phyloP scores from a whole-genome alignment of 2,113 vertebrate species.

The Struthio camelus region DNA sequence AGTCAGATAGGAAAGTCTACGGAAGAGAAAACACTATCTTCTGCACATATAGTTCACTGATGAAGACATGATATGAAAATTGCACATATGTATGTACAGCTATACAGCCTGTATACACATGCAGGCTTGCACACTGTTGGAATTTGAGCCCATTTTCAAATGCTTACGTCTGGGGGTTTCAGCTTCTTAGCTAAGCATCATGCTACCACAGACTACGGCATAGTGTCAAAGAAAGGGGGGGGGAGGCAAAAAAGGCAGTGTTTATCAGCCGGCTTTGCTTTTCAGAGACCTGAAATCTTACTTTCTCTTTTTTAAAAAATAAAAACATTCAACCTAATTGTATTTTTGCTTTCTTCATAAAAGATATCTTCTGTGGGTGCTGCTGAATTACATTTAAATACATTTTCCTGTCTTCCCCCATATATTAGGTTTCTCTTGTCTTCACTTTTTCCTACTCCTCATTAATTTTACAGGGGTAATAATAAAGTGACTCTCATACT shows the following conservation, averaged over 20 bases:
- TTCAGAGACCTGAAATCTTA: background rate
- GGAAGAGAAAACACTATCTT: background rate
- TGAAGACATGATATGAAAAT: background rate
- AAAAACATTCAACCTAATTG: background rate
- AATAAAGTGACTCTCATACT: accelerated
- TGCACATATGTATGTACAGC: background rate
- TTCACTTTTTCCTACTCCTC: background rate
- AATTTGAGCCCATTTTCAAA: background rate
- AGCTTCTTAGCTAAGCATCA: background rate
- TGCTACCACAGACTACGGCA: background rate
- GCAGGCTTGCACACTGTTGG: background rate
- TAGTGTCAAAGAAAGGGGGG: background rate
- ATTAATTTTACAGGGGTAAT: background rate
- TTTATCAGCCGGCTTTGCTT: background rate
- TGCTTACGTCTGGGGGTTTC: background rate
- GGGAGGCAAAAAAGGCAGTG: background rate
- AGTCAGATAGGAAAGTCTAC: background rate
- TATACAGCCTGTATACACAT: background rate
- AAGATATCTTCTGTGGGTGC: background rate
- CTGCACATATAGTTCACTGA: background rate
- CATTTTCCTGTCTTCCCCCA: accelerated
- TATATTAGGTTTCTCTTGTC: background rate
- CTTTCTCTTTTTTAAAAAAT: background rate
- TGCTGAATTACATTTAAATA: background rate
- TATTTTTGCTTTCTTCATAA: background rate